Base-by-base conservation (phyloP, 2,113 vertebrate species). In the Rhynchomys soricoides region DNA sequence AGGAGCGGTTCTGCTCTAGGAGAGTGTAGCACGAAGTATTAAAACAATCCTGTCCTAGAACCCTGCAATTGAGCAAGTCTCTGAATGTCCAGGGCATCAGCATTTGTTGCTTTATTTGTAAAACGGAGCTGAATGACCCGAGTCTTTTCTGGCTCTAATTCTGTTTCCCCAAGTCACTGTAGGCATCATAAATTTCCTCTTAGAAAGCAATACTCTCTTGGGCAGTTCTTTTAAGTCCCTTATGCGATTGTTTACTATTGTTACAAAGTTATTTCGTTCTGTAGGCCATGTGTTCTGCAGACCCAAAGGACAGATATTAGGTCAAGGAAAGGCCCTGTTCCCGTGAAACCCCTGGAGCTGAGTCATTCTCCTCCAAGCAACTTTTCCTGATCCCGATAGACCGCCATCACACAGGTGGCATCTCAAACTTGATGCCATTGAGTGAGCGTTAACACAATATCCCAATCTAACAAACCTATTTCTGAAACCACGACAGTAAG, bases 301-400 rank as follows among this genome's bases (percentile, higher is more conserved):
- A 74, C 43, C 92, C 73, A 85, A 82, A 78, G 91, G 31, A 43
- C 37, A 75, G 68, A 64, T 68, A 66, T 2, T 1, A 29, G 50
- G 64, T 92, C n/a, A 78, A 93, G 79, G 64, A 86, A 95, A 78
- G 95, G 95, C 86, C 95, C 48, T n/a, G 90, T 88, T 85, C 48
- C 50, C 62, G 21, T 81, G 90, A 89, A 92, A 93, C 37, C 83
- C 50, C 86, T 68, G 91, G 34, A 97, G 98, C 98, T 97, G 98
- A 98, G 98, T 98, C 98, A 98, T 98, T 95, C 95, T 97, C 70
- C 92, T 92, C 37, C 7, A 81, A 93, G 91, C 86, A 97, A 96
- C 92, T 97, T 94, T 92, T 74, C 71, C 88, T 40, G 52, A 19
- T 93, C 34, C 86, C 77, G 34, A 68, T 64, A 37, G 68, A 81